phyloP scores from a whole-genome alignment of 2,888 invertebrate genomes.

The Heliconius hortense region DNA sequence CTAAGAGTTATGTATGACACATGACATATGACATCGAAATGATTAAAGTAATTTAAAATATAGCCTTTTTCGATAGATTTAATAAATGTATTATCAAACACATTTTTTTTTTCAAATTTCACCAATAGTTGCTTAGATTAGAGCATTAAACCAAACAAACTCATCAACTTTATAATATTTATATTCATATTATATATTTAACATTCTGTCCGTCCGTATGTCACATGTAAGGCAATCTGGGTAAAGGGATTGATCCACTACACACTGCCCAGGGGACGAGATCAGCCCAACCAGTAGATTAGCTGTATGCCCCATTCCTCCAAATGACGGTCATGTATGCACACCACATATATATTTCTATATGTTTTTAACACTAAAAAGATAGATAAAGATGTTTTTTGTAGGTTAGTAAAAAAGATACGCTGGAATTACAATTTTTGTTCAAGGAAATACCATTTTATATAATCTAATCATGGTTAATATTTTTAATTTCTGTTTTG shows the following conservation, averaged over 20 bases:
- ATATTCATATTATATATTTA: neutral
- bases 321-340: slow-evolving; percentile 27
- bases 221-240: slow-evolving; percentile 24
- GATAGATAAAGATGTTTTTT: neutral
- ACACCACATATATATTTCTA: slow-evolving; percentile 3
- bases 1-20: too few species aligned
- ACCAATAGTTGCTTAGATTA: too few species aligned
- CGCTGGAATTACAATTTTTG: neutral
- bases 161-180: neutral
- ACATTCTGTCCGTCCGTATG: slow-evolving; percentile 15
- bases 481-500: neutral
- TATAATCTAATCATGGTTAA: neutral
- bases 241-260: slow-evolving; percentile 34
- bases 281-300: slow-evolving; percentile 28
- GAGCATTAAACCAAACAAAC: too few species aligned
- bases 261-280: slow-evolving; percentile 29
- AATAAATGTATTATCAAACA: too few species aligned
- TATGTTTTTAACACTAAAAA: too few species aligned
- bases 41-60: too few species aligned
- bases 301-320: slow-evolving; percentile 12
- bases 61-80: too few species aligned
- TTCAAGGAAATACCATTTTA: too few species aligned
- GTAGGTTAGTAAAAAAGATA: neutral
- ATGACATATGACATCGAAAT: too few species aligned
- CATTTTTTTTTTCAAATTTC: too few species aligned